Conservation (phyloP, 2,888 invertebrate species). For the Latrodectus hesperus region DNA sequence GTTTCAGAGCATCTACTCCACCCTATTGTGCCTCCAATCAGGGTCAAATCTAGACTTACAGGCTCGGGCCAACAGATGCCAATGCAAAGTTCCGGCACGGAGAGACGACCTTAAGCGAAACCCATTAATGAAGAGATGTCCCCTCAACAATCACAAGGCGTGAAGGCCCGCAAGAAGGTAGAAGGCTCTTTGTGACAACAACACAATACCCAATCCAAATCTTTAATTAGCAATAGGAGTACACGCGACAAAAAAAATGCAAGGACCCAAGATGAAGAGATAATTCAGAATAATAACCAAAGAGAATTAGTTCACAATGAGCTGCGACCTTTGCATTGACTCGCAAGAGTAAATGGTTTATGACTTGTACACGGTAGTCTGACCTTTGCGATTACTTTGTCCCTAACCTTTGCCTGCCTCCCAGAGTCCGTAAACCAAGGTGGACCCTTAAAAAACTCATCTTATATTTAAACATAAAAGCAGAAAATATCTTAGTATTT, state of each 20-base stretch:
- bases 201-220: constrained; percentile 53
- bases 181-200: constrained; percentile 53
- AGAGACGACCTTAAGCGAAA: no score
- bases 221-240: constrained; percentile 61
- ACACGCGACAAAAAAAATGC: constrained; percentile 60
- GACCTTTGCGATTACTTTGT: constrained; percentile 43
- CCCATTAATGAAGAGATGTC: background rate
- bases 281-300: constrained; percentile 29
- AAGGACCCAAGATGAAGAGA: constrained; percentile 27
- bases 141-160: constrained; percentile 35
- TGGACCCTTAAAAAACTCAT: no score
- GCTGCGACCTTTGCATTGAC: constrained; percentile 33
- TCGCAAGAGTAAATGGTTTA: constrained; percentile 59
- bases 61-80: no score
- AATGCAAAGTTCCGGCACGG: no score
- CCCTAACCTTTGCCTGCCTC: constrained; percentile 52
- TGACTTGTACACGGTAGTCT: constrained; percentile 61
- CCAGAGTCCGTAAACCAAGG: constrained; percentile 32
- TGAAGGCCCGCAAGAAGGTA: constrained; percentile 45
- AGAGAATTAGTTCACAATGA: constrained; percentile 54
- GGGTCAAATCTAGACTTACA: no score
- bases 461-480: no score
- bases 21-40: no score
- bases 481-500: no score
- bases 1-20: no score